Evolutionary conservation across 1,140 invertebrate genomes (phyloP).

Genomic region (Drosophila albomicans): DNA sequence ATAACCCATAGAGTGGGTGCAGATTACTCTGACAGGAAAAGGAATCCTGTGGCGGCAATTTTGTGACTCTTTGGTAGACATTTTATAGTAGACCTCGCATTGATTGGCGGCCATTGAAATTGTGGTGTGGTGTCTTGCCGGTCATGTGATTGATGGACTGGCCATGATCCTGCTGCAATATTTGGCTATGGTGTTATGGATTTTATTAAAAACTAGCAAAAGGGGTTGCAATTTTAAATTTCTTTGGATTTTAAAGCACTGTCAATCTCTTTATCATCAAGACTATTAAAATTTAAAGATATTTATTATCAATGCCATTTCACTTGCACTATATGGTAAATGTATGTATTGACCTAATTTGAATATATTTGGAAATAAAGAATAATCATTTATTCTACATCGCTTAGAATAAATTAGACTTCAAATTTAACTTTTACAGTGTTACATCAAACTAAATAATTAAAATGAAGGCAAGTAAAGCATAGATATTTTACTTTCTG

Average conservation of each 20-base stretch:
- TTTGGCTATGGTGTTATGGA: conserved; percentile 60
- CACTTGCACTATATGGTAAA: too few relatives aligned
- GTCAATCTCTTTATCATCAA: conserved; percentile 1
- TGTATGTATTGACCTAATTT: too few relatives aligned
- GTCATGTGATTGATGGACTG: conserved; percentile 71
- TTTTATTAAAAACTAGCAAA: conserved; percentile 58
- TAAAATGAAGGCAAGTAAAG: too few relatives aligned
- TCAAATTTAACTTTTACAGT: too few relatives aligned
- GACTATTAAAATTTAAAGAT: too few relatives aligned
- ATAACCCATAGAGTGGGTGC: conserved; percentile 6
- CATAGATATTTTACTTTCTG: too few relatives aligned
- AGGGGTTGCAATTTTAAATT: conserved; percentile 31
- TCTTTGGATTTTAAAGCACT: conserved; percentile 2
- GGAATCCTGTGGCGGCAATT: conserved; percentile 53
- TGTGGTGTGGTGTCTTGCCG: conserved; percentile 59
- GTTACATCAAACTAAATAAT: too few relatives aligned
- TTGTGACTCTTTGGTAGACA: conserved; percentile 67
- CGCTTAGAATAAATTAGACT: too few relatives aligned
- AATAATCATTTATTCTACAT: too few relatives aligned
- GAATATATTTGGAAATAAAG: too few relatives aligned
- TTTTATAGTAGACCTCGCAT: conserved; percentile 50
- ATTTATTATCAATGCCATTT: too few relatives aligned
- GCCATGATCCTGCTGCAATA: conserved; percentile 53
- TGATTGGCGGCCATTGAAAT: conserved; percentile 74
- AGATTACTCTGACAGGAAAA: conserved; percentile 16